phyloP scores from a whole-genome alignment of 1,140 invertebrate species.

The Linepithema humile region DNA sequence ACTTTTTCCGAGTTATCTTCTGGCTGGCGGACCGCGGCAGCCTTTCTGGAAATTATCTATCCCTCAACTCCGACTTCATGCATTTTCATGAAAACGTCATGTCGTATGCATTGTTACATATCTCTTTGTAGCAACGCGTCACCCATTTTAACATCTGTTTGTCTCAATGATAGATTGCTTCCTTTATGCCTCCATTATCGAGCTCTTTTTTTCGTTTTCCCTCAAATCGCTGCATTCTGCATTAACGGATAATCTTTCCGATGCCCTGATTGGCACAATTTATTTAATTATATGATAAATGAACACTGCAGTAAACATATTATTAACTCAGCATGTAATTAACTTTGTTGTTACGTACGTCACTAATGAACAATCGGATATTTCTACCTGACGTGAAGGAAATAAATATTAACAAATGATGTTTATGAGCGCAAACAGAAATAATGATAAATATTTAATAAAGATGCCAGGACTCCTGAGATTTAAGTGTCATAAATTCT shows the following conservation, averaged over 20 bases:
- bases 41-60: conserved; percentile 42
- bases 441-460: conserved; percentile 1
- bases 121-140: neutral
- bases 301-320: neutral
- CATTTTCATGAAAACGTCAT: conserved; percentile 13
- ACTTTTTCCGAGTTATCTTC: conserved; percentile 46
- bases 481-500: conserved; percentile 5
- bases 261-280: neutral
- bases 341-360: neutral
- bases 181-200: neutral
- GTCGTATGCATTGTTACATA: neutral
- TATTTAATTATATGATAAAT: neutral
- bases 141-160: conserved; percentile 14
- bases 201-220: neutral
- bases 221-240: neutral
- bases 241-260: conserved; percentile 15
- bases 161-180: neutral
- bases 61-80: neutral
- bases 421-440: neutral
- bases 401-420: neutral
- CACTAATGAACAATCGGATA: neutral
- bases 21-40: neutral
- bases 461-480: neutral
- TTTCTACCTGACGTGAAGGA: neutral
- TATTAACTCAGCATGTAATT: conserved; percentile 10